These are phyloP conservation scores for Mylabris sibirica DNA, from an alignment of 2,888 invertebrate species.

Conservation along the genomic window DNA sequence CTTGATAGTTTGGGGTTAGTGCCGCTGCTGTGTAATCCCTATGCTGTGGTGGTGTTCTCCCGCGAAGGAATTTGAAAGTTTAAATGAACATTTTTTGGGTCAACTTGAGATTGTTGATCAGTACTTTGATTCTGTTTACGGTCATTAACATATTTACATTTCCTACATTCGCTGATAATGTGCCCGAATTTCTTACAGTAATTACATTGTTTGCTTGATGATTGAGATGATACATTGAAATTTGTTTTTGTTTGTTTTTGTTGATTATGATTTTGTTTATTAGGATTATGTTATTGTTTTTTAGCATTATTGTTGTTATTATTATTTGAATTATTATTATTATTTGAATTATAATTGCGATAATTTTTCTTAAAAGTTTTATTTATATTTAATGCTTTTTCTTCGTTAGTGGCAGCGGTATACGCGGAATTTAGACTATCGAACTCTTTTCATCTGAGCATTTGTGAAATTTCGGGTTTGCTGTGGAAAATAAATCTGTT, in stretches of 20 bases:
- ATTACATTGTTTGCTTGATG: neutral
- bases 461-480: constrained; percentile 8
- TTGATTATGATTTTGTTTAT: neutral
- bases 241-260: neutral
- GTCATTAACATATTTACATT: neutral
- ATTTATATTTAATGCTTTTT: neutral
- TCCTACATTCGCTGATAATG: neutral
- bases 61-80: neutral
- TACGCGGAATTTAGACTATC: neutral
- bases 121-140: neutral
- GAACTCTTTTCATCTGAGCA: neutral
- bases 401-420: neutral
- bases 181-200: neutral
- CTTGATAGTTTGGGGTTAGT: no score
- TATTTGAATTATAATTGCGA: neutral
- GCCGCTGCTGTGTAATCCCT: no score
- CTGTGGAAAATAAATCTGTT: constrained; percentile 6
- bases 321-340: no score
- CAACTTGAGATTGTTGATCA: no score
- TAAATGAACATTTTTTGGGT: neutral
- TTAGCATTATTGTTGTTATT: no score
- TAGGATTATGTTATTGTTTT: neutral
- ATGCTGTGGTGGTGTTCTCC: neutral
- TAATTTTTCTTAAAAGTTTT: neutral
- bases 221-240: neutral